Conservation (phyloP, 2,797 vertebrate species). For the Kryptolebias ocellatus region DNA sequence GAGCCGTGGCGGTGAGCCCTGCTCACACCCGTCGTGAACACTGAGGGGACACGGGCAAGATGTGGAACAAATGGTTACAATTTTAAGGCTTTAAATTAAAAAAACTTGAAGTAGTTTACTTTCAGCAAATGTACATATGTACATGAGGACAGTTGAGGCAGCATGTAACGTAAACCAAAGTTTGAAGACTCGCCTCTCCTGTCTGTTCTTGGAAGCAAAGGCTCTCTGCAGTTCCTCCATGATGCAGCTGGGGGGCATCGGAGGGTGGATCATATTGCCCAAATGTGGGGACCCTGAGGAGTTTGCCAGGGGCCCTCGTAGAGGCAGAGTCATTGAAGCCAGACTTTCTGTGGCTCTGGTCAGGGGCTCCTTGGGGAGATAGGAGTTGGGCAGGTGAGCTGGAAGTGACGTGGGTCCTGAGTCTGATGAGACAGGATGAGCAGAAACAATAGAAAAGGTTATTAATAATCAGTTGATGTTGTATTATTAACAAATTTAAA, state of each 20-base stretch:
- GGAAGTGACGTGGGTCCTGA: slow-evolving; percentile 72
- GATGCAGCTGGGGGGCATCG: slow-evolving; percentile 95
- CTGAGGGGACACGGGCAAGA: slow-evolving; percentile 38
- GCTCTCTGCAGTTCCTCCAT: slow-evolving; percentile 97
- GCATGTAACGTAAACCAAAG: no score
- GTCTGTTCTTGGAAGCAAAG: slow-evolving; percentile 93
- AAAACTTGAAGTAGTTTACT: no score
- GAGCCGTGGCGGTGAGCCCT: slow-evolving; percentile 86
- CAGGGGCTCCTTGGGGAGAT: slow-evolving; percentile 80
- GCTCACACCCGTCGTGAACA: slow-evolving; percentile 84
- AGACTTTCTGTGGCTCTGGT: slow-evolving; percentile 75
- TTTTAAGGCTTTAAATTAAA: no score
- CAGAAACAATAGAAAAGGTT: neutral
- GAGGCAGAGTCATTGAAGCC: slow-evolving; percentile 68
- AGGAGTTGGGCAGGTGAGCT: slow-evolving; percentile 81
- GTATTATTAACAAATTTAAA: no score
- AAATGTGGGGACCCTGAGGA: slow-evolving; percentile 89
- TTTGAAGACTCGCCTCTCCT: slow-evolving; percentile 86
- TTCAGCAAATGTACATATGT: no score
- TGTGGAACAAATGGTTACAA: neutral
- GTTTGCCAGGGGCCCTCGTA: slow-evolving; percentile 86
- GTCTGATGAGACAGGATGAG: slow-evolving; percentile 54
- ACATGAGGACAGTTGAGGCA: no score
- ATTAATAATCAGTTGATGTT: no score
- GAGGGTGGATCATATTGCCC: slow-evolving; percentile 89